Evolutionary conservation across 2,797 vertebrate species (phyloP).

Genomic region (Spea hammondii): DNA sequence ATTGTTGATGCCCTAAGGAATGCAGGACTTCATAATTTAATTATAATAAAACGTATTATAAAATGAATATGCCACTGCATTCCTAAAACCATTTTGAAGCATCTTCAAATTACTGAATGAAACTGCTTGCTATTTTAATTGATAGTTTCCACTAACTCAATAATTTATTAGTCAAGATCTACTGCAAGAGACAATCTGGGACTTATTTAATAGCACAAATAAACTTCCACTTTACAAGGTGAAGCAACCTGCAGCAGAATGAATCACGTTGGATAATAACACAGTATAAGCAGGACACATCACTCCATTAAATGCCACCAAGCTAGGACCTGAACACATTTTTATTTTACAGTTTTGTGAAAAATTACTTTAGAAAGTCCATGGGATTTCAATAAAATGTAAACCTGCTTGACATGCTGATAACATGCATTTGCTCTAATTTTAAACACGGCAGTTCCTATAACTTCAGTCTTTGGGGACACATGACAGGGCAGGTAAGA

Average conservation of each 20-base stretch:
- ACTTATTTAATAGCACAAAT: constrained; percentile 17
- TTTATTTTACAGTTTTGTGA: constrained; percentile 31
- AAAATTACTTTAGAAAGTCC: constrained; percentile 31
- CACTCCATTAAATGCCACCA: constrained; percentile 29
- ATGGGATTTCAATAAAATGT: constrained; percentile 12
- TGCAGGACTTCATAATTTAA: too few relatives aligned
- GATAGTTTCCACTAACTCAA: too few relatives aligned
- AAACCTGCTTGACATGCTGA: constrained; percentile 1
- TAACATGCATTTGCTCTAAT: not conserved
- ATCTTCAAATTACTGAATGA: too few relatives aligned
- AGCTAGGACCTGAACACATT: constrained; percentile 13
- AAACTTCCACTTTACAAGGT: constrained; percentile 30
- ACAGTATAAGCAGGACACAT: constrained; percentile 27
- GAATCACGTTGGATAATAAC: constrained; percentile 36
- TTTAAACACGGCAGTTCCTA: constrained; percentile 7
- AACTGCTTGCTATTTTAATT: too few relatives aligned
- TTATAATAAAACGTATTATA: too few relatives aligned
- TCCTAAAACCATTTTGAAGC: too few relatives aligned
- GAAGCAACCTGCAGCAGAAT: constrained; percentile 8
- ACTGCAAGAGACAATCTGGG: not conserved
- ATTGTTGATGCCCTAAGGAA: too few relatives aligned
- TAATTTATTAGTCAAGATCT: too few relatives aligned
- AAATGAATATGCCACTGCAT: too few relatives aligned
- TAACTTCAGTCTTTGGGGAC: not conserved
- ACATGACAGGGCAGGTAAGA: not conserved